Base-by-base conservation (phyloP, 2,888 invertebrate genomes). In the Epirrhoe alternata region DNA sequence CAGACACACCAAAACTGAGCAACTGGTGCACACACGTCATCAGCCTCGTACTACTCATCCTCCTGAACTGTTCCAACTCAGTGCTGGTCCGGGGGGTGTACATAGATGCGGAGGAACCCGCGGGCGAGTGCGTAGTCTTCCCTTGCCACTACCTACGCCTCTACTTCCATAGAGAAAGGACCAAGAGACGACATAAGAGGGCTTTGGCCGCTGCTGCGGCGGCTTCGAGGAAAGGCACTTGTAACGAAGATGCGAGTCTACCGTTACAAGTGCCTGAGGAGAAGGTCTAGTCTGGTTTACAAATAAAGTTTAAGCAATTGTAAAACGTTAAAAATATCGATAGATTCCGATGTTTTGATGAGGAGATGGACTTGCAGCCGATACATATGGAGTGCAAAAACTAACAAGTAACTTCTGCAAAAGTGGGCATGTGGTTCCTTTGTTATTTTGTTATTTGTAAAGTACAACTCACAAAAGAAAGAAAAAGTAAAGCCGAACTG, bases 41-140 rank as follows among this genome's bases (percentile, higher is more conserved):
- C 66, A 96, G 97, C 71, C 94, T 97, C 69, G 82, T 95, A 0
- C 89, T 97, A 47, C 94, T 97, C 59, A 95, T 97, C 59, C 94
- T 97, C 7, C 93, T 98, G 61, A 97, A 97, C 83, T 97, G 97
- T 81, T 96, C 97, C 76, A 98, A 98, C 89, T 97, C 97, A 0
- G 94, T 98, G 60, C 94, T 98, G 69, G 97, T 97, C 3, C 94
- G 97, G 52, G 98, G 98, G 0, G 97, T 98, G 1, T 97, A 97
- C 86, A 97, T 97, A 61, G 98, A 98, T 86, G 97, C 96, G 0
- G 97, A 97, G 77, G 97, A 97, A 75, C 95, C 96, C 0, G 96
- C 96, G 0, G 97, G 97, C 14, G 96, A 97, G 77, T 97, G 97
- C 81, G 97, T 97, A 1, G 95, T 96, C 58, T 96, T 97, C 85